A percentile compares a stretch with the other conserved stretches of the same genome.
These are phyloP conservation scores for Pholis gunnellus DNA, from an alignment of 2,113 vertebrate genomes.

Conservation along the genomic window DNA sequence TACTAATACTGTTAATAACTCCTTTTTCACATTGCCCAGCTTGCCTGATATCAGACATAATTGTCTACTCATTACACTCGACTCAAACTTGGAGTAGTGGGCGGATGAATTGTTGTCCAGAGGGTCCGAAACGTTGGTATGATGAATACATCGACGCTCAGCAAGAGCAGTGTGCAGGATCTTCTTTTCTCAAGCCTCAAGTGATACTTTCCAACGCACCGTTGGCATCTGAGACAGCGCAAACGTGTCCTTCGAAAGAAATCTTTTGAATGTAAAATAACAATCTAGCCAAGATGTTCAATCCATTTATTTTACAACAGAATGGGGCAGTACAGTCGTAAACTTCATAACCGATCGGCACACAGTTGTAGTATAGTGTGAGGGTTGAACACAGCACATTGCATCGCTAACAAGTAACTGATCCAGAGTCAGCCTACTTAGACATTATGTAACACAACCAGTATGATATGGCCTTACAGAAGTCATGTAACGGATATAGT, in stretches of 20 bases:
- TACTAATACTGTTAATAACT: too few relatives aligned
- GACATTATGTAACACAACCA: constrained; percentile 54
- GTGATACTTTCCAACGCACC: not conserved
- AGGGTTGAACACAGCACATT: constrained; percentile 69
- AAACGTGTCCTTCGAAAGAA: not conserved
- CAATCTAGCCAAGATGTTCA: constrained; percentile 36
- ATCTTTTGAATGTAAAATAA: not conserved
- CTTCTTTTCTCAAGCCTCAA: not conserved
- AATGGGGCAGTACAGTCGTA: constrained; percentile 74
- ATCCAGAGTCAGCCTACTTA: constrained; percentile 58
- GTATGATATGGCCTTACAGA: constrained; percentile 60
- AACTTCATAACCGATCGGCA: constrained; percentile 63
- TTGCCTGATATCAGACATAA: too few relatives aligned
- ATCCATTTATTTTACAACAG: constrained; percentile 77
- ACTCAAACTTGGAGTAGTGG: too few relatives aligned
- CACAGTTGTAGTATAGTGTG: constrained; percentile 60
- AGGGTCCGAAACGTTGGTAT: not conserved
- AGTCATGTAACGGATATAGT: constrained; percentile 47
- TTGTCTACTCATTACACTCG: too few relatives aligned
- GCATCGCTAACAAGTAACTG: constrained; percentile 61
- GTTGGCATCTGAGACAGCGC: not conserved
- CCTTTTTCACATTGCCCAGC: not conserved
- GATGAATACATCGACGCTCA: not conserved
- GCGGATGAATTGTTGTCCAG: not conserved
- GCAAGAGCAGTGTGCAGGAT: not conserved